phyloP scores from a whole-genome alignment of 2,888 invertebrate species.

The Dioctria rufipes region DNA sequence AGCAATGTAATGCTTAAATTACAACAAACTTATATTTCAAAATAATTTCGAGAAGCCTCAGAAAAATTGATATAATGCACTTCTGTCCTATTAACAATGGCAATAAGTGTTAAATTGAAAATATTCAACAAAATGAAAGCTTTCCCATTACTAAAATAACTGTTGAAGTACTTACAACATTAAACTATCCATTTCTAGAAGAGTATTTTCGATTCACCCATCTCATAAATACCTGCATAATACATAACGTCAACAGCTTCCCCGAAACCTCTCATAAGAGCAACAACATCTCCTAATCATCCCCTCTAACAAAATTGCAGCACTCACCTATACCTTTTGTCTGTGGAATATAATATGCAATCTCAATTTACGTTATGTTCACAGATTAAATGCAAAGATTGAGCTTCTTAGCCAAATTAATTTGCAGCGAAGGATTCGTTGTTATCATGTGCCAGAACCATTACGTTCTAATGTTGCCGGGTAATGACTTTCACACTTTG shows the following conservation, averaged over 20 bases:
- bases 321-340: constrained; percentile 6
- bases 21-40: too few species aligned
- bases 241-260: not conserved
- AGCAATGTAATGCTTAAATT: too few species aligned
- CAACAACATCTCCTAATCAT: not conserved
- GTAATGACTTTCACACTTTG: constrained; percentile 39
- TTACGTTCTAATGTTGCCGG: constrained; percentile 16
- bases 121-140: too few species aligned
- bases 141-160: too few species aligned
- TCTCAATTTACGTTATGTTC: constrained; percentile 12
- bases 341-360: constrained; percentile 12
- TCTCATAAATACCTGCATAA: not conserved
- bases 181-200: too few species aligned
- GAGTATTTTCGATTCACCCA: too few species aligned
- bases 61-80: too few species aligned
- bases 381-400: constrained; percentile 22
- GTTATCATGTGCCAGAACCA: constrained; percentile 13
- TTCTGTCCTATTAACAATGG: too few species aligned
- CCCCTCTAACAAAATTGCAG: not conserved
- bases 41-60: too few species aligned
- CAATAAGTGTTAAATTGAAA: too few species aligned
- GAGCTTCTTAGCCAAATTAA: constrained; percentile 22
- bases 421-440: constrained; percentile 5
- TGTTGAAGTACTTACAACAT: too few species aligned
- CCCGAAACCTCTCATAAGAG: not conserved